A percentile compares a stretch with the other conserved stretches of the same genome.
Conservation (phyloP, 2,113 vertebrate species). For the Malurus cyaneus region DNA sequence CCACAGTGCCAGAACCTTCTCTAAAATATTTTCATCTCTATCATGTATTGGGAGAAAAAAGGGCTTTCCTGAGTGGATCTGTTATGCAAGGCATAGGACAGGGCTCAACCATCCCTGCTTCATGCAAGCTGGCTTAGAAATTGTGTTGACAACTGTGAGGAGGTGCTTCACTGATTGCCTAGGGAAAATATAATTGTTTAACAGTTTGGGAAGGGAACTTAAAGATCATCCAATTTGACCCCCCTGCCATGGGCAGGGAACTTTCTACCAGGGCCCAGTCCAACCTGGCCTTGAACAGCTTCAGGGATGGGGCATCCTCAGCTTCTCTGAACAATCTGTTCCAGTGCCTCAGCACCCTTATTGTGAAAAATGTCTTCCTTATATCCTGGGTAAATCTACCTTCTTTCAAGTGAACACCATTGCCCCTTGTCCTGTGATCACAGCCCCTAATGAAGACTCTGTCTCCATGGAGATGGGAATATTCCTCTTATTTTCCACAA, state of each 20-base stretch:
- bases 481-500: neutral
- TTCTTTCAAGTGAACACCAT: neutral
- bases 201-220: neutral
- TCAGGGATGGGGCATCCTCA: neutral
- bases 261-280: fast-evolving
- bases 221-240: neutral
- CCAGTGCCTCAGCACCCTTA: neutral
- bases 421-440: neutral
- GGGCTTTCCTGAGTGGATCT: neutral
- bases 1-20: neutral
- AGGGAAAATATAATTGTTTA: neutral
- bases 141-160: neutral
- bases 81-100: neutral
- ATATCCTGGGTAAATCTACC: neutral
- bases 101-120: neutral
- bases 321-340: neutral
- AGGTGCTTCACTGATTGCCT: neutral
- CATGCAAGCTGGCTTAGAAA: neutral
- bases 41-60: neutral
- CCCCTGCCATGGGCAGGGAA: neutral
- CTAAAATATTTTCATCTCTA: neutral
- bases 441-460: neutral
- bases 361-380: neutral
- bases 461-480: neutral
- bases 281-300: neutral